Evolutionary conservation across 2,888 invertebrate species (phyloP).

Genomic region (Geotrupes spiniger): DNA sequence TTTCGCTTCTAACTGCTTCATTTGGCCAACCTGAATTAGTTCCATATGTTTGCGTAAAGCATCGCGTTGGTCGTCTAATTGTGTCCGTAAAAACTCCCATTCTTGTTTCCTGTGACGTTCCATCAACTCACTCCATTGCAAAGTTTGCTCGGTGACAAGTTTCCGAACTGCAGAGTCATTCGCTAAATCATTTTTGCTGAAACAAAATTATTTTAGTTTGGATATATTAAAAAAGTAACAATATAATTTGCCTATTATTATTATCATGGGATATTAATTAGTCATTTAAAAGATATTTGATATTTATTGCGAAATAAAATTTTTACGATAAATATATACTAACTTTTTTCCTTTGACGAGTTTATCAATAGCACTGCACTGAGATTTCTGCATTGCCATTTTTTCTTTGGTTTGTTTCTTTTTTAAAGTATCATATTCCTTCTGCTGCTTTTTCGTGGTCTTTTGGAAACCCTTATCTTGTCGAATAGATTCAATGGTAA

Average conservation of each 20-base stretch:
- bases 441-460: conserved; percentile 91
- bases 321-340: conserved; percentile 38
- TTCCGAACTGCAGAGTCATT: conserved; percentile 75
- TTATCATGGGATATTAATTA: too few relatives aligned
- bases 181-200: conserved; percentile 76
- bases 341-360: conserved; percentile 91
- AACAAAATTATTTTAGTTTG: conserved; percentile 30
- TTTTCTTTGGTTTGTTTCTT: conserved; percentile 94
- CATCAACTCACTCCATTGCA: conserved; percentile 91
- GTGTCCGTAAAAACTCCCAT: conserved; percentile 75
- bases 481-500: conserved; percentile 82
- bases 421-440: conserved; percentile 87
- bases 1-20: conserved; percentile 85
- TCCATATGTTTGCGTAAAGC: conserved; percentile 73
- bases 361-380: conserved; percentile 89
- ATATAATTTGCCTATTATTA: too few relatives aligned
- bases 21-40: conserved; percentile 75
- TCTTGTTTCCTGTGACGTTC: conserved; percentile 79
- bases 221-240: conserved; percentile 7
- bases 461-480: conserved; percentile 91
- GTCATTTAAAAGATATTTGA: conserved; percentile 3
- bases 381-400: conserved; percentile 83
- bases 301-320: neutral
- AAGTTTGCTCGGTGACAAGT: conserved; percentile 88
- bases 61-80: conserved; percentile 81